Base-by-base conservation (phyloP, 2,888 invertebrate species). In the Melanostoma scalare region DNA sequence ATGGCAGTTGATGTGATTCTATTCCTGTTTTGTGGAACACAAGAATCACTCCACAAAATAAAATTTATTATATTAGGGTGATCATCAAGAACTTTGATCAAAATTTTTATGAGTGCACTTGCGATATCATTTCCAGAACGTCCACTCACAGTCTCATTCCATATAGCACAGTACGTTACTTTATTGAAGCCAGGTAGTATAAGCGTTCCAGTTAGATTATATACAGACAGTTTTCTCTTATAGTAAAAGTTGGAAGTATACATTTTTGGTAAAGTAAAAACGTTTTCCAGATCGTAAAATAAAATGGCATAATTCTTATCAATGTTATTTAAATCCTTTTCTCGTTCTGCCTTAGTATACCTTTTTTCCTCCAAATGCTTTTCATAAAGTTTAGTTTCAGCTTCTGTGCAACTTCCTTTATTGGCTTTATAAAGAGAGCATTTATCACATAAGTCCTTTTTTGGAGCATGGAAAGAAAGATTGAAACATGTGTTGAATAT, bases 261-360 rank as follows among this genome's bases (percentile, higher is more conserved):
- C 20, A 6, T 30, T 30, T 30, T 30, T 20, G 48, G 20, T 6
- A 48, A 20, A 6, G 20, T 48, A 30, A 20, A 48, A 20, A 48
- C 30, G 30, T 48, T 48, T 20, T 30, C 20, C 20, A 48, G 2
- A 48, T 48, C 30, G 48, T 48, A 48, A 6, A 30, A 30, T 20
- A 20, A 30, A 30, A 20, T 30, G 48, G 48, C 48, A 48, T 2
- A 20, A 6, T 48, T 48, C 6, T 48, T 30, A 48, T 48, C 48
- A 48, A 48, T 48, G 30, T 48, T 20, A 6, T 48, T 10, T 48
- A 48, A 48, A 48, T 30, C 48, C 6, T 48, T 48, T 30, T 48
- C 48, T 30, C 48, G 48, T 48, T 48, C 20, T 48, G 48, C 48
- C 48, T 48, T 48, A 10, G 48, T 48, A 48, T 48, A 48, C 48